phyloP scores from a whole-genome alignment of 2,113 vertebrate species.

The Saguinus midas region DNA sequence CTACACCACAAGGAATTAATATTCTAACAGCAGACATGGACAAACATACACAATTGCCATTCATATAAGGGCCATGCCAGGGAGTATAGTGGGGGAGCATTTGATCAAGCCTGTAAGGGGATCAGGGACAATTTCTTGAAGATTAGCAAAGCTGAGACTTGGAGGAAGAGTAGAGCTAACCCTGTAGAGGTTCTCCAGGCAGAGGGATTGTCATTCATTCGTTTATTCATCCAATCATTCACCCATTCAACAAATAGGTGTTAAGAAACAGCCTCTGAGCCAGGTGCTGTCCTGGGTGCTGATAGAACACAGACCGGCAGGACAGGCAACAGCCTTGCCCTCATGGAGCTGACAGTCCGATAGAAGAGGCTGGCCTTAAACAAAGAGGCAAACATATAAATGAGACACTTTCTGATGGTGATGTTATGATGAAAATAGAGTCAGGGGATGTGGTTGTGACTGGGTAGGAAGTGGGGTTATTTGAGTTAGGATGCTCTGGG shows the following conservation, averaged over 20 bases:
- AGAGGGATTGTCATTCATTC: background rate
- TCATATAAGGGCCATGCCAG: accelerated
- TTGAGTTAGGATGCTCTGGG: background rate
- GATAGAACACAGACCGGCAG: background rate
- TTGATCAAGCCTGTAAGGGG: background rate
- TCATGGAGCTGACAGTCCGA: background rate
- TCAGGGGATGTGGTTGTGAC: background rate
- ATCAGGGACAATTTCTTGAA: background rate
- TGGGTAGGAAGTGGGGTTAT: background rate
- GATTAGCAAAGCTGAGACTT: background rate
- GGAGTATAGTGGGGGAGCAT: background rate
- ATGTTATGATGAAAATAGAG: background rate
- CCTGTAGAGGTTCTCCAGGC: background rate
- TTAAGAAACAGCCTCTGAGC: accelerated
- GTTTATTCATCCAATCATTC: background rate
- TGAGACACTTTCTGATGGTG: background rate
- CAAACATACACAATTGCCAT: background rate
- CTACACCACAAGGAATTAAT: background rate
- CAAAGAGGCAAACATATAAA: background rate
- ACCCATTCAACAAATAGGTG: background rate
- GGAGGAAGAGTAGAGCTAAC: background rate
- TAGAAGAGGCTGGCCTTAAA: background rate
- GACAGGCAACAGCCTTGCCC: background rate
- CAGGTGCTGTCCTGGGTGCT: slow-evolving; percentile 49
- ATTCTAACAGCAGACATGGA: background rate